Base-by-base conservation (phyloP, 2,888 invertebrate genomes). In the Sipunculus nudus region DNA sequence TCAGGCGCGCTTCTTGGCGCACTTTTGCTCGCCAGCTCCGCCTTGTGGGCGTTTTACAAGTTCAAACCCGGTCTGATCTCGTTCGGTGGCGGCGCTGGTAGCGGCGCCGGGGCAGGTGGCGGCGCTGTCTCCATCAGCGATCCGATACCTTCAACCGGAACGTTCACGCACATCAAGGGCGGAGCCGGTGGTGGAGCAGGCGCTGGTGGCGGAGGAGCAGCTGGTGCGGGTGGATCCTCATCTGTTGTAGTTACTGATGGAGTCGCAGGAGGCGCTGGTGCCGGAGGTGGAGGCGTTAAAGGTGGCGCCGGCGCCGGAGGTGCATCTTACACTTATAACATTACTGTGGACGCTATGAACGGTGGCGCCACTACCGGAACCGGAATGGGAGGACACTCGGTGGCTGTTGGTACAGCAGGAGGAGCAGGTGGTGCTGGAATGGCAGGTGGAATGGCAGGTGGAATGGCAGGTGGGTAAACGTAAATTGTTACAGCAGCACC, bases 31-130 rank as follows among this genome's bases (percentile, higher is more conserved):
- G 65, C 53, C 6, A 66, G 68, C 39, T 60, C 67, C 23, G 43
- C 72, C 39, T 50, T 64, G 32, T 74, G 71, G 70, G 74, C 71
- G 1, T 43, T 67, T 8, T 73, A 67, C 56, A 69, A 70, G 50
- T 61, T 70, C 52, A 73, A 74, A 49, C 72, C 74, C 5, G 73
- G 73, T 6, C 25, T 62, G 52, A 41, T 49, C 35, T 43, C 46
- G 2, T n/a, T 5, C 26, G 21, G 19, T n/a, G 21, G 57, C 29
- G 50, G 21, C 23, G 28, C 26, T 6, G n/a, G n/a, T 3, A 19
- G 32, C 52, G 39, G 46, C 8, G 53, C 46, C 25, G 52, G 39
- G 16, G 48, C 38, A n/a, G 46, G 43, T 21, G 41, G 39, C 43
- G 46, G 47, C 40, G 26, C 39, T 3, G 32, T 23, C 16, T n/a